Evolutionary conservation across 2,888 invertebrate species (phyloP).

Genomic region (Chirona hameri): DNA sequence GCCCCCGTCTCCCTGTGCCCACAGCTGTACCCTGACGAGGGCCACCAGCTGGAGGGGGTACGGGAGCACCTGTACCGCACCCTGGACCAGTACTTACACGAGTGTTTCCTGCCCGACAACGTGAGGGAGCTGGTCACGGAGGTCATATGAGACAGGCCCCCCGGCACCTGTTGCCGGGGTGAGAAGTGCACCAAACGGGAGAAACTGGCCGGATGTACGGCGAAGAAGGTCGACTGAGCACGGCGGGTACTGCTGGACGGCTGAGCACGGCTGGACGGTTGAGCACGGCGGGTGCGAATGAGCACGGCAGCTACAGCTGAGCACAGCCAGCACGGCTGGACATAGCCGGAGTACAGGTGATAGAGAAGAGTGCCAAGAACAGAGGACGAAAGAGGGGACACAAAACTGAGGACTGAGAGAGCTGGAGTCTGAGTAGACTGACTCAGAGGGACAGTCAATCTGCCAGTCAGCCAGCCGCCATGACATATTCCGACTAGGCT

Average conservation of each 20-base stretch:
- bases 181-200: not conserved
- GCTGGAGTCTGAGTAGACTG: too few relatives aligned
- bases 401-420: too few relatives aligned
- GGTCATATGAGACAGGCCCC: not conserved
- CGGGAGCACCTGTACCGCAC: slow-evolving; percentile 73
- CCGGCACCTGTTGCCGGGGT: not conserved
- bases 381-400: too few relatives aligned
- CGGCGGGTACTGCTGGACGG: too few relatives aligned
- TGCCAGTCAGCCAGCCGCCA: too few relatives aligned
- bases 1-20: slow-evolving; percentile 34
- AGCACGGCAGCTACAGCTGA: not conserved
- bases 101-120: slow-evolving; percentile 57
- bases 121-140: not conserved
- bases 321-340: too few relatives aligned
- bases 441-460: too few relatives aligned
- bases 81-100: slow-evolving; percentile 81
- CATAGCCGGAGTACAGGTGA: too few relatives aligned
- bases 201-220: not conserved
- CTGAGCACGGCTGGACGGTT: not conserved
- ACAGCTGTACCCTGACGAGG: slow-evolving; percentile 84
- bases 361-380: too few relatives aligned
- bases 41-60: slow-evolving; percentile 68
- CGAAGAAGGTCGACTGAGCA: not conserved
- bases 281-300: not conserved
- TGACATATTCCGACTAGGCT: too few relatives aligned